A percentile compares a stretch with the other conserved stretches of the same genome.
These are phyloP conservation scores for Holcopasites calliopsidis DNA, from an alignment of 1,140 invertebrate species.

Conservation along the genomic window DNA sequence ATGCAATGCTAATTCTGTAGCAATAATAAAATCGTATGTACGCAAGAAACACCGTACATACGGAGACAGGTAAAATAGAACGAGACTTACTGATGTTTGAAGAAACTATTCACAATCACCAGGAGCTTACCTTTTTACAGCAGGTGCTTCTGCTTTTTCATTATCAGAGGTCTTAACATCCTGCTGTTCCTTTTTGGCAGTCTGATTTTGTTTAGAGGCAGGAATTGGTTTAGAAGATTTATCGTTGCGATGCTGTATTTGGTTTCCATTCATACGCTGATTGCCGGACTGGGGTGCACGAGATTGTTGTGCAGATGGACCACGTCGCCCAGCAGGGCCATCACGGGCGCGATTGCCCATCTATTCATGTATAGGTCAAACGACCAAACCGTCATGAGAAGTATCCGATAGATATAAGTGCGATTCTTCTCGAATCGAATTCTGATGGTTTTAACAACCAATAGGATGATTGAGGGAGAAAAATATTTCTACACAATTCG, in stretches of 20 bases:
- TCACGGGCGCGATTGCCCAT: conserved; percentile 80
- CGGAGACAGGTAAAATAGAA: conserved; percentile 60
- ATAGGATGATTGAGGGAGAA: conserved; percentile 55
- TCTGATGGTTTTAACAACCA: conserved; percentile 61
- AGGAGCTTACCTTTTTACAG: conserved; percentile 79
- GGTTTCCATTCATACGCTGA: conserved; percentile 80
- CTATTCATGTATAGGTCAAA: conserved; percentile 77
- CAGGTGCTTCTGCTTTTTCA: conserved; percentile 78
- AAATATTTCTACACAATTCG: conserved; percentile 57
- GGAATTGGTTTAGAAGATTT: conserved; percentile 80
- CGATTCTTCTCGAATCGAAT: conserved; percentile 67
- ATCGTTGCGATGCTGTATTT: conserved; percentile 80
- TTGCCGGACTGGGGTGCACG: conserved; percentile 77
- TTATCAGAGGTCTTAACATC: conserved; percentile 79
- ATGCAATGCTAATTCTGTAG: conserved; percentile 41
- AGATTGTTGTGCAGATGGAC: conserved; percentile 77
- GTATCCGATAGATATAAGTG: conserved; percentile 63
- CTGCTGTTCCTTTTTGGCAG: conserved; percentile 79
- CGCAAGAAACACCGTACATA: conserved; percentile 49
- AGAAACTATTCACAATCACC: conserved; percentile 75
- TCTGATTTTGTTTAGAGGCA: conserved; percentile 80
- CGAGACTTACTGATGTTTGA: conserved; percentile 70
- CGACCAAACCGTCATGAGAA: conserved; percentile 76
- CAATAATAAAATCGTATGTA: conserved; percentile 42
- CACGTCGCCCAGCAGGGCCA: conserved; percentile 77